Evolutionary conservation across 2,113 vertebrate species (phyloP), one percentile per base, ranked within the genome.

Genomic region (zebrafish (Danio rerio)): DNA sequence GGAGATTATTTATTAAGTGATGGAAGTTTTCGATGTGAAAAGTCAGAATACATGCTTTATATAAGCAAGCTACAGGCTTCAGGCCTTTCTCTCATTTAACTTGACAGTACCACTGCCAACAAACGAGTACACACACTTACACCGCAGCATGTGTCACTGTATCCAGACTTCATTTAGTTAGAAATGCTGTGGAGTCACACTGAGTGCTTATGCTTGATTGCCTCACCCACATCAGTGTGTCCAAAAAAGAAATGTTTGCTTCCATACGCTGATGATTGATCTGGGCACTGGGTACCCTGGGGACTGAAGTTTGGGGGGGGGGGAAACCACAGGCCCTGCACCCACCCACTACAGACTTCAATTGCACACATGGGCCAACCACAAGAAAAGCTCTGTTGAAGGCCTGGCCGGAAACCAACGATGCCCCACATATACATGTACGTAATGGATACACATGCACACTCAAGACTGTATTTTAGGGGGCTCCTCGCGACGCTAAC

Each of bases 361-460:
- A 92, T 90, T 88, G 73, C 91, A 89, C 92, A 94, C 89, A 92
- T 93, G 90, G 92, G 92, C 86, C 55, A 89, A 91, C 93, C 93
- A 93, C 93, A 94, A 94, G 90, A 94, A 93, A 94, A 94, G 89
- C 86, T 85, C 90, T 42, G 88, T 90, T 91, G 91, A 91, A 91
- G 89, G 87, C 83, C 88, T 88, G 89, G 89, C 86, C 90, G 91
- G 92, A 94, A 93, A 91, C 92, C 77, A 43, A 56, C 9, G 31
- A 74, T 84, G 81, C 74, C 74, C 74, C 80, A 43, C 68, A 45
- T 79, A 71, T 66, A 84, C 18, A 85, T 40, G 70, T 62, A 73
- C 61, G 68, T 74, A 62, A 86, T 50, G 9, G 9, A 50, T n/a
- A 62, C 47, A 80, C 49, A 77, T 13, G 42, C 66, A 20, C 49